These are phyloP conservation scores for Sycophila texana DNA, from an alignment of 2,888 invertebrate species.

Conservation along the genomic window DNA sequence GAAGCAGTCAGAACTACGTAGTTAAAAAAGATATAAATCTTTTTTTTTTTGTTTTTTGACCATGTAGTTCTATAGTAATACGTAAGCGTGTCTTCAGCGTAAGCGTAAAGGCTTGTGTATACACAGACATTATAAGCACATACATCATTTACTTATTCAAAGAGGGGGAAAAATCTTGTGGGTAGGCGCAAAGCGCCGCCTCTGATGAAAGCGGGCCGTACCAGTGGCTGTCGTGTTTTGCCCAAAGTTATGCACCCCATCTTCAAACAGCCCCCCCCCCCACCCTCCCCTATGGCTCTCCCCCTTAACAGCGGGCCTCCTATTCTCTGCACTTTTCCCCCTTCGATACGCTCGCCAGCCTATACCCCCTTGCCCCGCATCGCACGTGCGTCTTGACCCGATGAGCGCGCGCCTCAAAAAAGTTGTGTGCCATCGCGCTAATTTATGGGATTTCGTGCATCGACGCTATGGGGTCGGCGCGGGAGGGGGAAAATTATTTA, in stretches of 20 bases:
- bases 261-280: conserved; percentile 60
- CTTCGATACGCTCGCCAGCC: neutral
- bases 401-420: conserved; percentile 52
- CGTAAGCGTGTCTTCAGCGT: neutral
- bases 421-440: conserved; percentile 29
- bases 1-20: too few species aligned
- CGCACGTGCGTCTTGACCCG: conserved; percentile 57
- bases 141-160: conserved; percentile 55
- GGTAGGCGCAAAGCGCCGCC: conserved; percentile 66
- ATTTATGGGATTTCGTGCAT: conserved; percentile 43
- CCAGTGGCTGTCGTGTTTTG: conserved; percentile 68
- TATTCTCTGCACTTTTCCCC: conserved; percentile 21
- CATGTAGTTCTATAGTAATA: neutral
- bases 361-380: neutral
- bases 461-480: neutral
- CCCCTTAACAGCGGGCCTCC: neutral
- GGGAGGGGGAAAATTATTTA: conserved; percentile 35
- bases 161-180: conserved; percentile 56
- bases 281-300: conserved; percentile 58
- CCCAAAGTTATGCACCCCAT: conserved; percentile 63
- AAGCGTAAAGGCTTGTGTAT: conserved; percentile 16
- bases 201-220: conserved; percentile 69
- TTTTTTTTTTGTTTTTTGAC: too few species aligned
- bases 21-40: too few species aligned
- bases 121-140: conserved; percentile 38